Evolutionary conservation across 2,797 vertebrate genomes (phyloP), one percentile per base, ranked within the genome.

Genomic region (Neomorphus geoffroyi): DNA sequence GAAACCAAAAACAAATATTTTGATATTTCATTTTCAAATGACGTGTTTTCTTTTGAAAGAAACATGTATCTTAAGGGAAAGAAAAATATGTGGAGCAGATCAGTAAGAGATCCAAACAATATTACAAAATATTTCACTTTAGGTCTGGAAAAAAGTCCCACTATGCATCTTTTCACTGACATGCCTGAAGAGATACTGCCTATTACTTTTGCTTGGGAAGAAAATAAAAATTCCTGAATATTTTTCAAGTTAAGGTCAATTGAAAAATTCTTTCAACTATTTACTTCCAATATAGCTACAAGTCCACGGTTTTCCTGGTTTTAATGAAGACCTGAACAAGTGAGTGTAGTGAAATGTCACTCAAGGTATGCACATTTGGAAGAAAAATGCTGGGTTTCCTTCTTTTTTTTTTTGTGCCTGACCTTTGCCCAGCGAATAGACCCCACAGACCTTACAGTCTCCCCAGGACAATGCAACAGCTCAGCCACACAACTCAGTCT

Each of bases 371-470:
- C 4, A 51, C 3, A 32, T 46, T 50, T 17, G 8, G 54, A 88
- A 72, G 24, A 86, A 6, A 84, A 79, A 64, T 62, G 6, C 0
- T 23, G 21, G 0, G 33, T 88, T 80, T 57, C 27, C 1, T 3
- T 1, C 15, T 28, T 53, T 28, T 28, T 17, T 28, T 53, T 51
- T 22, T 46, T 57, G 10, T 5, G 6, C 8, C 28, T 60, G 32
- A 65, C 3, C 8, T 73, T 83, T 69, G 10, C 17, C 37, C 53
- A 71, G 13, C 4, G n/a, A 69, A 65, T 62, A 41, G 73, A 48
- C 0, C 1, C n/a, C 56, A 13, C 17, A 91, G n/a, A 73, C 5
- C 11, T 56, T 21, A 70, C 0, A 16, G 16, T 3, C 7, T 48
- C 4, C n/a, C 28, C 19, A 32, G 3, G 7, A 23, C 13, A 23